phyloP scores from a whole-genome alignment of 2,888 invertebrate species.

The Drosophila barbarae region DNA sequence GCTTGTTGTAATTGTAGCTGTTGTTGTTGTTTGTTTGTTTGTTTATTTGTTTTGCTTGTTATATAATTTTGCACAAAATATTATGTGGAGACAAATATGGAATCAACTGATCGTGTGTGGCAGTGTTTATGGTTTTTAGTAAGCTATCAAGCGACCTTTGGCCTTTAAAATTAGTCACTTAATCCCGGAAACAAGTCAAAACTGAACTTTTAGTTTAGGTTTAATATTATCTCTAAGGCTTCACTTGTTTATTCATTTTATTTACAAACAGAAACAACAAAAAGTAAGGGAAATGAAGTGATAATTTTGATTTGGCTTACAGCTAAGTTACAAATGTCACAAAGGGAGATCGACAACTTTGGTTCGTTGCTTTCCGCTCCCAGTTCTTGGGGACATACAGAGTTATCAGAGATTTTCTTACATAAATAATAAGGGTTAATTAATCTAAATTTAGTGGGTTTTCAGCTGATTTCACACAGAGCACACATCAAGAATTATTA shows the following conservation, averaged over 20 bases:
- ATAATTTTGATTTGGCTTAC: slow-evolving; percentile 27
- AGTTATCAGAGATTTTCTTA: slow-evolving; percentile 2
- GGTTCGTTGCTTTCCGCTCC: slow-evolving; percentile 26
- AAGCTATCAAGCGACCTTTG: slow-evolving; percentile 23
- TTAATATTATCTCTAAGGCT: slow-evolving; percentile 4
- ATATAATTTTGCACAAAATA: slow-evolving; percentile 33
- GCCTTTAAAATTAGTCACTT: slow-evolving; percentile 25
- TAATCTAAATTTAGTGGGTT: slow-evolving; percentile 11
- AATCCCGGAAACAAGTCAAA: slow-evolving; percentile 6
- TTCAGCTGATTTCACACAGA: slow-evolving; percentile 13
- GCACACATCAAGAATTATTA: slow-evolving; percentile 28
- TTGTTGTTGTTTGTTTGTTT: slow-evolving; percentile 15
- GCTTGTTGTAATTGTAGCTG: slow-evolving; percentile 36
- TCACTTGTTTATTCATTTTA: slow-evolving; percentile 16
- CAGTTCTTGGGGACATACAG: slow-evolving; percentile 13
- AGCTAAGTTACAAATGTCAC: slow-evolving; percentile 34
- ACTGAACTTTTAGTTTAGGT: slow-evolving; percentile 13
- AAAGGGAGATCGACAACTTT: slow-evolving; percentile 17
- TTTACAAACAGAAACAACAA: slow-evolving; percentile 33
- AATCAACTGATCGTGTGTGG: slow-evolving; percentile 11
- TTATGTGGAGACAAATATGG: slow-evolving; percentile 28
- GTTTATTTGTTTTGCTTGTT: slow-evolving; percentile 12
- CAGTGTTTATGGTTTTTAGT: slow-evolving; percentile 18
- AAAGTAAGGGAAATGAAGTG: slow-evolving; percentile 24
- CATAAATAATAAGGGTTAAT: slow-evolving; percentile 18